Base-by-base conservation (phyloP, 2,888 invertebrate genomes). In the Dione vanillae region DNA sequence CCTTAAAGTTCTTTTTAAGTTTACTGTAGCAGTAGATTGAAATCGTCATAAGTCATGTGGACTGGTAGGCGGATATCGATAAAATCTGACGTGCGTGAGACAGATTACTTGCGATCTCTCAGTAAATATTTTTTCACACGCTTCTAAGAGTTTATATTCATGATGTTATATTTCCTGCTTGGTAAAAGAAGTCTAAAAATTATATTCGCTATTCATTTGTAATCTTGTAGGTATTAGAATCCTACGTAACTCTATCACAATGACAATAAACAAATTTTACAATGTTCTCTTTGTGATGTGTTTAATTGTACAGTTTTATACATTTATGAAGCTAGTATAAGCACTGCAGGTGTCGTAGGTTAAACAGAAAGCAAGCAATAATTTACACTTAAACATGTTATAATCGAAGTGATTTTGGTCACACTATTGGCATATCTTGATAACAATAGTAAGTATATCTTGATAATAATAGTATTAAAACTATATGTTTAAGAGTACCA, bases 81-180 rank as follows among this genome's bases (percentile, higher is more conserved):
- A 82, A 79, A 74, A 92, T 92, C 90, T 80, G 79, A 74, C 73
- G 83, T 83, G 85, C 90, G 90, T 90, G 87, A 89, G 86, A 82
- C 82, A 79, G 87, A 89, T 89, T 82, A 62, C 80, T 82, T 84
- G 83, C 81, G 76, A 75, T 76, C 69, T 61, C 58, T 71, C 47
- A 54, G 71, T 54, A 61, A 73, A 73, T 62, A 71, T 62, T 68
- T 56, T 67, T 56, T 73, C 73, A 68, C 73, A 73, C 68, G 73
- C 71, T 62, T 67, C 68, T 66, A 56, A n/a, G 40, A 54, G 37
- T 64, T 64, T 49, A 64, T 64, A 51, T 49, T 64, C 64, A 64
- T 40, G 37, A 51, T 49, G 43, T 61, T 45, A 61, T 45, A 61
- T 61, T 61, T 61, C 61, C 61, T 45, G 45, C 8, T 61, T 45